phyloP scores from a whole-genome alignment of 2,888 invertebrate species.

The Temnothorax ravouxi region DNA sequence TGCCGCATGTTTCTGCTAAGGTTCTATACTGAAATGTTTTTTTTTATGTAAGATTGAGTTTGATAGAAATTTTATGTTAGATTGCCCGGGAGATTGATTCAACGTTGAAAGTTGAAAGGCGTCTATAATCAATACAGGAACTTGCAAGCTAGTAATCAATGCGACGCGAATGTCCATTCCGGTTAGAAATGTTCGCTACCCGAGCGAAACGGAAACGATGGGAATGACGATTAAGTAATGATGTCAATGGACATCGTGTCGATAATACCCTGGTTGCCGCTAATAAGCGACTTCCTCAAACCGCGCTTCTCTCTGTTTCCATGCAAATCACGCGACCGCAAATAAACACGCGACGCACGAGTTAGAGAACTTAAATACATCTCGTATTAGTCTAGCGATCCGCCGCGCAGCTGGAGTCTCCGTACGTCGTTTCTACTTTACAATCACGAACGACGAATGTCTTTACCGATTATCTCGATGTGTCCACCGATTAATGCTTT shows the following conservation, averaged over 20 bases:
- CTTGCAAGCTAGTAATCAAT: constrained; percentile 18
- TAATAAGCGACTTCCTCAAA: constrained; percentile 52
- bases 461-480: constrained; percentile 49
- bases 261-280: constrained; percentile 35
- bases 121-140: neutral
- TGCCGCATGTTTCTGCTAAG: neutral
- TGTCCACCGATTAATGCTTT: constrained; percentile 22
- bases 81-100: neutral
- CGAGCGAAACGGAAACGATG: constrained; percentile 25
- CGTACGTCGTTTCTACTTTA: constrained; percentile 60
- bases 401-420: constrained; percentile 9
- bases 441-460: constrained; percentile 54
- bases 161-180: constrained; percentile 8
- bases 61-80: neutral
- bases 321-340: constrained; percentile 47
- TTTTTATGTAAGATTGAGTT: neutral
- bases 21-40: neutral
- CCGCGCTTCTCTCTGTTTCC: constrained; percentile 34
- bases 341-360: constrained; percentile 30
- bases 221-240: constrained; percentile 50
- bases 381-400: neutral
- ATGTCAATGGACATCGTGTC: constrained; percentile 47
- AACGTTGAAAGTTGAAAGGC: neutral
- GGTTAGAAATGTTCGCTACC: neutral
- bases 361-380: constrained; percentile 24